Percentiles rank a stretch among this genome's conserved stretches.
Evolutionary conservation across 2,888 invertebrate species (phyloP).

Genomic region (Xylota segnis): DNA sequence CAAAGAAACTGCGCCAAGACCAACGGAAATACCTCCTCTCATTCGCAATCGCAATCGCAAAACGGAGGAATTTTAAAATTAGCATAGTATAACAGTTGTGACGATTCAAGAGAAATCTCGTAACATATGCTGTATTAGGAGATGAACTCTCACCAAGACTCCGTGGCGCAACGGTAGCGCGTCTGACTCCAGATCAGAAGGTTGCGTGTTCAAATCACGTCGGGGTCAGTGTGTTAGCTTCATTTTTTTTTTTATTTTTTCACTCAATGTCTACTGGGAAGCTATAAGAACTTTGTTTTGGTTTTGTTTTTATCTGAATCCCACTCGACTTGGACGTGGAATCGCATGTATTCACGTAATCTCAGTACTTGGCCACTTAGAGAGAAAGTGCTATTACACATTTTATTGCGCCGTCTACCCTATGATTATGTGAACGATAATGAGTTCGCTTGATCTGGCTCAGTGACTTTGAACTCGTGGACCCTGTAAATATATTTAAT

Average conservation of each 20-base stretch:
- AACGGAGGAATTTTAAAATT: too few species aligned
- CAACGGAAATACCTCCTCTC: not conserved
- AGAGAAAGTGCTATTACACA: not conserved
- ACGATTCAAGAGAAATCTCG: not conserved
- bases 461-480: not conserved
- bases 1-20: not conserved
- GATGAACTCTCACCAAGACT: constrained; percentile 73
- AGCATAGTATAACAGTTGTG: constrained; percentile 41
- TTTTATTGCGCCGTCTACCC: not conserved
- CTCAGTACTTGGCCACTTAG: not conserved
- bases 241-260: constrained; percentile 48
- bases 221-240: constrained; percentile 81
- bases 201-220: constrained; percentile 83
- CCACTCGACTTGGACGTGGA: not conserved
- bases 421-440: not conserved
- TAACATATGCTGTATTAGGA: constrained; percentile 18
- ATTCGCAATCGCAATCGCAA: not conserved
- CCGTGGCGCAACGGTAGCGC: constrained; percentile 83
- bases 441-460: not conserved
- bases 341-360: not conserved
- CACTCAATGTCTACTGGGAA: too few species aligned
- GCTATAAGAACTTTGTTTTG: not conserved
- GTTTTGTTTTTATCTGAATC: not conserved
- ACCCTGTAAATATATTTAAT: constrained; percentile 5
- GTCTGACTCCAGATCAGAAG: constrained; percentile 83